phyloP scores from a whole-genome alignment of 2,888 invertebrate genomes.

The Malthinus flaveolus region DNA sequence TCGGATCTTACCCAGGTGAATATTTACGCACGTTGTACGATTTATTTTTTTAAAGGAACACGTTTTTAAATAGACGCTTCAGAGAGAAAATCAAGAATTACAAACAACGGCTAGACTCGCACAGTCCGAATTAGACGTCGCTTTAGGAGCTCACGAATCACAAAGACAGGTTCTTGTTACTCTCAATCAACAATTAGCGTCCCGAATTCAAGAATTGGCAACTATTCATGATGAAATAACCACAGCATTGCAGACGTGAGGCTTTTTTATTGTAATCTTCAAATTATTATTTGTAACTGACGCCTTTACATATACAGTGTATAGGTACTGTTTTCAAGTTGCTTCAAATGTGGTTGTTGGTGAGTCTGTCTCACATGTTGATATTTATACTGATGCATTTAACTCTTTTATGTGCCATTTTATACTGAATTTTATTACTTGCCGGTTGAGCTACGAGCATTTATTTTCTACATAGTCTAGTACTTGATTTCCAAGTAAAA shows the following conservation, averaged over 20 bases:
- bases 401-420: slow-evolving; percentile 20
- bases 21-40: neutral
- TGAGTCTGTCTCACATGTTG: slow-evolving; percentile 9
- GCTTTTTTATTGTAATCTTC: slow-evolving; percentile 10
- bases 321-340: slow-evolving; percentile 20
- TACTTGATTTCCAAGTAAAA: neutral
- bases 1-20: slow-evolving; percentile 41
- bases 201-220: slow-evolving; percentile 77
- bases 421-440: slow-evolving; percentile 6
- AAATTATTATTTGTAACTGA: slow-evolving; percentile 9
- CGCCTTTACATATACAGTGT: slow-evolving; percentile 12
- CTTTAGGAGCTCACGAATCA: slow-evolving; percentile 78
- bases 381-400: slow-evolving; percentile 24
- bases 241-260: slow-evolving; percentile 72
- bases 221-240: slow-evolving; percentile 83
- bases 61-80: slow-evolving; percentile 54
- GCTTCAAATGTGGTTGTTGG: slow-evolving; percentile 23
- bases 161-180: slow-evolving; percentile 80
- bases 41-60: slow-evolving; percentile 8
- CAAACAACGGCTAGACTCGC: slow-evolving; percentile 72
- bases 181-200: slow-evolving; percentile 80
- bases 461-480: slow-evolving; percentile 3
- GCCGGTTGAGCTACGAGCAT: slow-evolving; percentile 7
- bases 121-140: slow-evolving; percentile 79
- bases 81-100: slow-evolving; percentile 68